A percentile compares a stretch with the other conserved stretches of the same genome.
These are phyloP conservation scores for Geotrypetes seraphini DNA, from an alignment of 2,797 vertebrate genomes.

Conservation along the genomic window DNA sequence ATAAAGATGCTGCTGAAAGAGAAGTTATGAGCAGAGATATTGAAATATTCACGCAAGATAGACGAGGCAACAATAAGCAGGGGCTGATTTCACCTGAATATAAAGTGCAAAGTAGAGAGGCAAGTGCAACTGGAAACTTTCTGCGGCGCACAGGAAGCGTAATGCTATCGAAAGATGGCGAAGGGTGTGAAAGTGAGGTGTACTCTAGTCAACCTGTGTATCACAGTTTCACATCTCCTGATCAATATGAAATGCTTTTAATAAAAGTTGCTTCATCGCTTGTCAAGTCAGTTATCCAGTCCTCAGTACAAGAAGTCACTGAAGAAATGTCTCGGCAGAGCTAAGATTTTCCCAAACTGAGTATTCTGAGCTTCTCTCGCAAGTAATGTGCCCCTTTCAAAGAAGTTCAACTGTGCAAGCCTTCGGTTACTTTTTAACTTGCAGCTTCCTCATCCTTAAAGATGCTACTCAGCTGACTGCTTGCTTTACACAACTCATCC, in stretches of 20 bases:
- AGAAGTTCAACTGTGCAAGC: too few species aligned
- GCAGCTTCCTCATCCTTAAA: too few species aligned
- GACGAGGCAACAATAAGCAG: constrained; percentile 36
- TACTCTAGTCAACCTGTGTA: constrained; percentile 18
- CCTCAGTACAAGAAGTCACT: constrained; percentile 68
- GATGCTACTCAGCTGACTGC: too few species aligned
- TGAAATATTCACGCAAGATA: constrained; percentile 49
- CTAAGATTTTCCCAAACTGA: too few species aligned
- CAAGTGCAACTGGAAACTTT: not conserved
- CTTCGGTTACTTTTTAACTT: too few species aligned
- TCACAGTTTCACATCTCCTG: constrained; percentile 45
- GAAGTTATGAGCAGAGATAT: constrained; percentile 56
- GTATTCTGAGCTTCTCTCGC: too few species aligned
- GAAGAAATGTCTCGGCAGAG: constrained; percentile 58
- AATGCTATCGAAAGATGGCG: fast-evolving
- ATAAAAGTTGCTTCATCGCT: constrained; percentile 63
- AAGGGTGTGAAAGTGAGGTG: constrained; percentile 3
- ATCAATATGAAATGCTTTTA: constrained; percentile 58
- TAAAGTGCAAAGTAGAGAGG: constrained; percentile 43
- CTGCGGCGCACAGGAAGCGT: not conserved
- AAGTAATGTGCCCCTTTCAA: too few species aligned
- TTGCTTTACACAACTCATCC: too few species aligned
- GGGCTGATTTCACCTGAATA: constrained; percentile 32
- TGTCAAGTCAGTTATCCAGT: constrained; percentile 63
- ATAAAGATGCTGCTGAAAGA: constrained; percentile 10